phyloP scores from a whole-genome alignment of 1,140 invertebrate genomes.

The Dermatophagoides farinae region DNA sequence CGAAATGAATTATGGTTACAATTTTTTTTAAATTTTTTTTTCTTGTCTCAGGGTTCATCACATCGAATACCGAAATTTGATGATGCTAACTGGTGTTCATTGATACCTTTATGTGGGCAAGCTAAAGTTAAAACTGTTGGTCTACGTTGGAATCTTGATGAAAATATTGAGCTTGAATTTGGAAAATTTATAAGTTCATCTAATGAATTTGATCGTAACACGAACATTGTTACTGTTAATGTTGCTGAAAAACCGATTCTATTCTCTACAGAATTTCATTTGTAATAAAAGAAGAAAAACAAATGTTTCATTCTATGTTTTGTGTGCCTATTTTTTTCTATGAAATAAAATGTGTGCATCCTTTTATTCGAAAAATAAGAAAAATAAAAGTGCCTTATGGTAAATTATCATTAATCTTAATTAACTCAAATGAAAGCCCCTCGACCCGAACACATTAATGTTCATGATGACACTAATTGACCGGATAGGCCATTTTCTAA shows the following conservation, averaged over 20 bases:
- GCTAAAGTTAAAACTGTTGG: not conserved
- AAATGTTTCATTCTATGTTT: too few relatives aligned
- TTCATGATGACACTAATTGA: too few relatives aligned
- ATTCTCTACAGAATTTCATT: not conserved
- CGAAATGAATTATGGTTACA: not conserved
- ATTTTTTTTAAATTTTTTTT: not conserved
- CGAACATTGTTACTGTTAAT: not conserved
- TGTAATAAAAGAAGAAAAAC: not conserved
- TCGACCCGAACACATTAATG: too few relatives aligned
- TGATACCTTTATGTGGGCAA: not conserved
- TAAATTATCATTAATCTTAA: too few relatives aligned
- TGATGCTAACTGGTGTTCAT: not conserved
- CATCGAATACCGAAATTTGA: not conserved
- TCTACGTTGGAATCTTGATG: not conserved
- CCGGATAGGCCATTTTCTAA: too few relatives aligned
- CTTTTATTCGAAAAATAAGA: too few relatives aligned
- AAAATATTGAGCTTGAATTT: not conserved
- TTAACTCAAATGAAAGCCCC: too few relatives aligned
- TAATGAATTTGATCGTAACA: not conserved
- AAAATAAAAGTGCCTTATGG: too few relatives aligned
- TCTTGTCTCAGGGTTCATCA: not conserved
- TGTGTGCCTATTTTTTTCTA: too few relatives aligned
- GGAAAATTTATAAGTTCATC: slow-evolving; percentile 1
- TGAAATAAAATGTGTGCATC: too few relatives aligned
- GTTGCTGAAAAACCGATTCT: not conserved